Base-by-base conservation (phyloP, 2,113 vertebrate species). In the Sclerurus mexicanus region DNA sequence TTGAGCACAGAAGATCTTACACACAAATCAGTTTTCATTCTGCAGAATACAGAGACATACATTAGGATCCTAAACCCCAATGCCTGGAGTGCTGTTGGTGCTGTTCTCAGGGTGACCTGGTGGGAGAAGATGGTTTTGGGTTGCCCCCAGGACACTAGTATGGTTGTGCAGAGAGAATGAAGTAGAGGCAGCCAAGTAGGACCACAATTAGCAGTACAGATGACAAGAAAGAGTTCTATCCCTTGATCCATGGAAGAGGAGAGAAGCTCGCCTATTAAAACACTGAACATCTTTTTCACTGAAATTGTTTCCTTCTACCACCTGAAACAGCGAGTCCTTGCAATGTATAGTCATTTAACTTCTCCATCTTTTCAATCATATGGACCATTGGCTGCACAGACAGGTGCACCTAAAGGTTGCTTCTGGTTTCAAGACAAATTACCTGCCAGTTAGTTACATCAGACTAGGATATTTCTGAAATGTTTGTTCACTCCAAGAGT, bases 341-440 rank as follows among this genome's bases (percentile, higher is more conserved):
- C 28, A 63, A 58, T 2, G 12, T 40, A 14, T 24, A 69, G 66
- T 59, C 84, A 77, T 74, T 93, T 80, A 80, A 85, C 67, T 75
- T 91, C 75, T 88, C 33, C 23, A 44, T 72, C 56, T 47, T 87
- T 63, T 78, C 73, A 64, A 40, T 93, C 68, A 28, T 5, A 3
- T 2, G 49, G 80, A 72, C 53, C 25, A 20, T 5, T 82, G 66
- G n/a, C 77, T 49, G 37, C 2, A 2, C 0, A 0, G 80, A 55
- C 53, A 67, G 52, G 44, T 49, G 68, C 60, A 56, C 44, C 47
- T 6, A 23, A 53, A 67, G 59, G 68, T 37, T 77, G 79, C 31
- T 88, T 81, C 60, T 80, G 52, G 52, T 84, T 91, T 78, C n/a
- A 33, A 92, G 92, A 93, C 60, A 87, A 89, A 93, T 92, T 68